Evolutionary conservation across 2,797 vertebrate species (phyloP).

Genomic region (Morus bassanus): DNA sequence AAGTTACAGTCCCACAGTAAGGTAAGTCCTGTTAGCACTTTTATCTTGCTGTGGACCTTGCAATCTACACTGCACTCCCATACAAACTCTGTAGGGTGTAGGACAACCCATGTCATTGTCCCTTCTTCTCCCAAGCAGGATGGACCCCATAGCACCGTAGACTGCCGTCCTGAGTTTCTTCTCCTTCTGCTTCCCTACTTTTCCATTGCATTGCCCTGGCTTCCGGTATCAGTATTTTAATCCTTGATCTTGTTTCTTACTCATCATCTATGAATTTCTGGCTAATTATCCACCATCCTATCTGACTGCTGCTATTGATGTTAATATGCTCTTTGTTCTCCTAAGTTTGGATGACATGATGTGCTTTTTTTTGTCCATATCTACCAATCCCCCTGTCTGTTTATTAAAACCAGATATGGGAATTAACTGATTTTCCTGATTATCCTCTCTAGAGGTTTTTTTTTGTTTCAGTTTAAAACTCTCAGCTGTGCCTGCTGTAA

Average conservation of each 20-base stretch:
- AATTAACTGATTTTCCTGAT: conserved; percentile 7
- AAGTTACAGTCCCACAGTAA: background rate
- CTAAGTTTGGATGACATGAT: background rate
- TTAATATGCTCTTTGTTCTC: background rate
- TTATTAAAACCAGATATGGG: conserved; percentile 16
- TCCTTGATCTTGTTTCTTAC: background rate
- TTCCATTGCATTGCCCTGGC: background rate
- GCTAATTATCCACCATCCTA: background rate
- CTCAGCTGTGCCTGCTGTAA: background rate
- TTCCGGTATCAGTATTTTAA: background rate
- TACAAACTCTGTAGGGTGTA: background rate
- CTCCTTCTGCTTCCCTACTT: background rate
- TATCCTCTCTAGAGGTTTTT: background rate
- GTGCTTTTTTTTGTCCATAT: background rate
- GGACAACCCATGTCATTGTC: background rate
- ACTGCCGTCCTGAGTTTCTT: background rate
- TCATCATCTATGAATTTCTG: conserved; percentile 12
- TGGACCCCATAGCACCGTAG: background rate
- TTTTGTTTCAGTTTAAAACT: background rate
- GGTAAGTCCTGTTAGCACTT: background rate
- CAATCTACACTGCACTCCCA: background rate
- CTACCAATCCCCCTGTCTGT: background rate
- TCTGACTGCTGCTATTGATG: background rate
- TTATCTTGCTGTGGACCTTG: background rate
- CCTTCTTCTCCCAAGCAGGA: background rate